Base-by-base conservation (phyloP, 2,888 invertebrate genomes). In the Chrysotoxum bicinctum region DNA sequence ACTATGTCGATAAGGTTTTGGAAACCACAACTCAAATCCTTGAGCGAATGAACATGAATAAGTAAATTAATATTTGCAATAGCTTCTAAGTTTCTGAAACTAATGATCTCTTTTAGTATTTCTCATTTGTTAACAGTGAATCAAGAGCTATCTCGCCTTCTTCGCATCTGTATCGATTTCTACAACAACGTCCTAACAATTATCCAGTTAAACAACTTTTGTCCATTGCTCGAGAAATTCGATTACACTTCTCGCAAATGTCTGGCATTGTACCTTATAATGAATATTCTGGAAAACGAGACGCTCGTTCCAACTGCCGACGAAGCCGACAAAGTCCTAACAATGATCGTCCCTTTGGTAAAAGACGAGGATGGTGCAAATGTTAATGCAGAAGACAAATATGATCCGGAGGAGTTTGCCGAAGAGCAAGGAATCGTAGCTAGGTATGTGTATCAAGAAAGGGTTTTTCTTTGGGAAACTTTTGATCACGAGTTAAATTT, bases 1-100 rank as follows among this genome's bases (percentile, higher is more conserved):
- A 98, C 91, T 99, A 98, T 90, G 98, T 99, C 3, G 98, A 99
- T 91, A 96, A 98, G 90, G 99, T 99, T 19, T 93, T 99, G 87
- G 95, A 96, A 66, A 97, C 97, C 56, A 98, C 98, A 0, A 96
- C 96, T 85, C 96, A 96, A 90, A 97, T 98, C 88, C 97, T 99
- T 90, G 95, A 96, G 60, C 96, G 98, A 88, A 94, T 98, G 88
- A 96, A 97, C 87, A 94, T 98, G 88, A 95, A 95, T 89, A 96
- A 95, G 97, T 97, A 89, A 89, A 88, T 4, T 19, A 2, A 9
- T 10, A 35, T 32, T 8, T 32, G 37, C 26, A 10, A n/a, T 16
- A 14, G 7, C 0, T 1, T 4, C 1, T 37, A 14, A 48, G 12
- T 21, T 6, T 12, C 3, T 14, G 3, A 7, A 19, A 14, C 2